Evolutionary conservation across 2,797 vertebrate genomes (phyloP).

Genomic region (Acipenser oxyrinchus): DNA sequence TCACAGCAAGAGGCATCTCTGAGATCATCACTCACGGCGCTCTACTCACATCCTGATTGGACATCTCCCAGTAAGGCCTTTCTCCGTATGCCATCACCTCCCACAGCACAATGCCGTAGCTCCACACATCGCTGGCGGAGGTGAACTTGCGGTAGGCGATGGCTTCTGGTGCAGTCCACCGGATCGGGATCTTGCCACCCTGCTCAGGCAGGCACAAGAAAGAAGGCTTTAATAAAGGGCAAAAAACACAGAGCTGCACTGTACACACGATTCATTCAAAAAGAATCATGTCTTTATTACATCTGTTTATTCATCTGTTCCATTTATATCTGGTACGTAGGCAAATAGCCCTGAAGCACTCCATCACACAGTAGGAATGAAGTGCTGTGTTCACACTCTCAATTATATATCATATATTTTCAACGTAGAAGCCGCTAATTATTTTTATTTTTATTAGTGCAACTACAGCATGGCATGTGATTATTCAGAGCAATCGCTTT

Average conservation of each 20-base stretch:
- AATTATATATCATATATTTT: too few relatives aligned
- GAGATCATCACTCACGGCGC: constrained; percentile 27
- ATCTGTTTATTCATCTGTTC: not conserved
- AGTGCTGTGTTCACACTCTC: too few relatives aligned
- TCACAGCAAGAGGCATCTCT: constrained; percentile 36
- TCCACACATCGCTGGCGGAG: constrained; percentile 93
- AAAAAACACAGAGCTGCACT: constrained; percentile 5
- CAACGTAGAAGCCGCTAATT: not conserved
- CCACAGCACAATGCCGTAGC: constrained; percentile 95
- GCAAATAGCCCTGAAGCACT: not conserved
- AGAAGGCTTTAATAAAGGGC: constrained; percentile 12
- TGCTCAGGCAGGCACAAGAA: constrained; percentile 36
- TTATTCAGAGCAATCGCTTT: too few relatives aligned
- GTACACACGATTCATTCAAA: constrained; percentile 1
- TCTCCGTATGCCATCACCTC: constrained; percentile 98
- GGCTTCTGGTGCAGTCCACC: constrained; percentile 95
- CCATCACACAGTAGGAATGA: not conserved
- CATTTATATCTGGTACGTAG: not conserved
- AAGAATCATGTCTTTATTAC: not conserved
- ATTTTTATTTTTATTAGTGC: not conserved
- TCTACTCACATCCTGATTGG: constrained; percentile 67
- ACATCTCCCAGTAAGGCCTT: constrained; percentile 96
- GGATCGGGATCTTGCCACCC: constrained; percentile 96
- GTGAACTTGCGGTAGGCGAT: constrained; percentile 97
- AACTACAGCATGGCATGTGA: not conserved